Evolutionary conservation across 2,113 vertebrate species (phyloP).

Genomic region (Corythornis cristatus): DNA sequence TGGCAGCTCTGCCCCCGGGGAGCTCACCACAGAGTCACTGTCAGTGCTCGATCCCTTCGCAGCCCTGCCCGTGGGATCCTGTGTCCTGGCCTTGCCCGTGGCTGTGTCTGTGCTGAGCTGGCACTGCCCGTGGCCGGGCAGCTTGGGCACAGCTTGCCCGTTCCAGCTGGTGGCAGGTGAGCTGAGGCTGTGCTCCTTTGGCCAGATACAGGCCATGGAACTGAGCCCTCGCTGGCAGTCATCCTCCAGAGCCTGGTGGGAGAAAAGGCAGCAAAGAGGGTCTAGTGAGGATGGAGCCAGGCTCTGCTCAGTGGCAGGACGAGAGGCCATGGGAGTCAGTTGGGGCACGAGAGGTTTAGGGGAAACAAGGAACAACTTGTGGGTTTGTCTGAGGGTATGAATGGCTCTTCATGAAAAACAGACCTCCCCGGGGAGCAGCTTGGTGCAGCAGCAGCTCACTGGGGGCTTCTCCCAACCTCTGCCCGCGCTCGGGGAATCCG

Average conservation of each 20-base stretch:
- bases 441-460: no score
- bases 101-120: not conserved
- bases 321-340: no score
- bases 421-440: no score
- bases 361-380: no score
- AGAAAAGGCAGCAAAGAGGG: no score
- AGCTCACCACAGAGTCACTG: not conserved
- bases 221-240: not conserved
- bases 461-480: no score
- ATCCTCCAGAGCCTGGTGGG: not conserved
- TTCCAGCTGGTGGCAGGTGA: not conserved
- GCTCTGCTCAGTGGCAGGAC: no score
- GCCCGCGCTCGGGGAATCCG: no score
- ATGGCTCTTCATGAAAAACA: no score
- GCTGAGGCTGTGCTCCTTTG: rapidly evolving
- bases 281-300: no score
- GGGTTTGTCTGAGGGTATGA: no score
- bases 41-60: not conserved
- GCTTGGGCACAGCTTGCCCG: rapidly evolving
- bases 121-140: rapidly evolving
- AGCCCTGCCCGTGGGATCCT: conserved; percentile 11
- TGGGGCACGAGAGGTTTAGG: no score
- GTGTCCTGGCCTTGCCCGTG: not conserved
- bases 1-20: not conserved
- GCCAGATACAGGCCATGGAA: rapidly evolving